Base-by-base conservation (phyloP, 2,113 vertebrate genomes). In the Istiophorus platypterus region DNA sequence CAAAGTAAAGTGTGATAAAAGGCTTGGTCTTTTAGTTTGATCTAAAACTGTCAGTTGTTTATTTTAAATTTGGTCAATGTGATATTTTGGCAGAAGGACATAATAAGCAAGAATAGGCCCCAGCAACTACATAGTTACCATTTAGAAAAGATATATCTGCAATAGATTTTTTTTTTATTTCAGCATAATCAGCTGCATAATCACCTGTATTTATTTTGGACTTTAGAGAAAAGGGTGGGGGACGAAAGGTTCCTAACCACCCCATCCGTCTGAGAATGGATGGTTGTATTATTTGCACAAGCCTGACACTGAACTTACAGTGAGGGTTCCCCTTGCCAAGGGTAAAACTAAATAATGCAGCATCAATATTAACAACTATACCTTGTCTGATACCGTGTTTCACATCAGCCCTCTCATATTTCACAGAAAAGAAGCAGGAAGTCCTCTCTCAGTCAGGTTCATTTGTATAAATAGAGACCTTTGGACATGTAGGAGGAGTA, bases 401-500 rank as follows among this genome's bases (percentile, higher is more conserved):
- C 81, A 68, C 39, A 81, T 39, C 17, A 31, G 57, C 54, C 37
- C 47, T 56, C 11, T 51, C 39, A 65, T 74, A 66, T 68, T 49
- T 65, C 18, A 1, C 14, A 41, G 47, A 27, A 72, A 62, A 68
- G 42, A 72, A 72, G 39, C 22, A 42, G 27, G 66, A 62, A 79
- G 73, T 77, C 37, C 7, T 72, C 52, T 42, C 58, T 82, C 15
- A 72, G 68, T 79, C 47, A 18, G 39, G 69, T 63, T 83, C 17
- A 64, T 76, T 70, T 86, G 51, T 81, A 42, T 77, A 37, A 82
- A 76, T n/a, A 45, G 15, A 78, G 76, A 68, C 42, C 76, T 84
- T 74, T 65, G 34, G 51, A 31, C 10, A 29, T 7, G 17, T 26
- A n/a, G 7, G 15, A 27, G 65, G 31, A 59, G 31, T 20, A 42